phyloP scores from a whole-genome alignment of 2,888 invertebrate species.

The Barypeithes pellucidus region DNA sequence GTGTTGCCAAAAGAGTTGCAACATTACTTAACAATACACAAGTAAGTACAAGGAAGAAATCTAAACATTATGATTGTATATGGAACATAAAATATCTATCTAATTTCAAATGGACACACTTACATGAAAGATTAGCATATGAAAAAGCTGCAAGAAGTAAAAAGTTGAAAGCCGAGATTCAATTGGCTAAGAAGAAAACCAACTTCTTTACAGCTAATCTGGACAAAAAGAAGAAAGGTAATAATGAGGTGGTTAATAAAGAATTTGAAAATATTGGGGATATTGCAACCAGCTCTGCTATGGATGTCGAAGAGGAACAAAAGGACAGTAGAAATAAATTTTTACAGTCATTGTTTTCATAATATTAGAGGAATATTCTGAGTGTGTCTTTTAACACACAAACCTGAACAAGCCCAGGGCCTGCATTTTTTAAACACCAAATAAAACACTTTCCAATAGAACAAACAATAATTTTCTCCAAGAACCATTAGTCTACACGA shows the following conservation, averaged over 20 bases:
- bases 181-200: slow-evolving; percentile 93
- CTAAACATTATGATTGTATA: slow-evolving; percentile 89
- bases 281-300: slow-evolving; percentile 42
- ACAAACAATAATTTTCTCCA: no score
- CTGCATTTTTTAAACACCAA: no score
- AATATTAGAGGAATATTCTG: no score
- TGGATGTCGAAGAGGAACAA: slow-evolving; percentile 43
- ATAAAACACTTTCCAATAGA: no score
- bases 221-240: slow-evolving; percentile 84
- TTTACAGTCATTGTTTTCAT: slow-evolving; percentile 66
- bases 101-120: slow-evolving; percentile 96
- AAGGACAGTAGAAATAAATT: slow-evolving; percentile 63
- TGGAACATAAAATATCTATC: slow-evolving; percentile 98
- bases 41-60: slow-evolving; percentile 88
- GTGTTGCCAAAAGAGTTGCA: slow-evolving; percentile 91
- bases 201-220: slow-evolving; percentile 89
- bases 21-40: slow-evolving; percentile 87
- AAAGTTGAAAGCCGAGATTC: slow-evolving; percentile 88
- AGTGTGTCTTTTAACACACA: no score
- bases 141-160: slow-evolving; percentile 93
- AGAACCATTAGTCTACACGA: no score
- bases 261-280: slow-evolving; percentile 60
- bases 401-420: no score
- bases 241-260: slow-evolving; percentile 67
- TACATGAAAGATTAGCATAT: slow-evolving; percentile 94